These are phyloP conservation scores for Prietella phreatophila DNA, from an alignment of 2,113 vertebrate species.

Conservation along the genomic window DNA sequence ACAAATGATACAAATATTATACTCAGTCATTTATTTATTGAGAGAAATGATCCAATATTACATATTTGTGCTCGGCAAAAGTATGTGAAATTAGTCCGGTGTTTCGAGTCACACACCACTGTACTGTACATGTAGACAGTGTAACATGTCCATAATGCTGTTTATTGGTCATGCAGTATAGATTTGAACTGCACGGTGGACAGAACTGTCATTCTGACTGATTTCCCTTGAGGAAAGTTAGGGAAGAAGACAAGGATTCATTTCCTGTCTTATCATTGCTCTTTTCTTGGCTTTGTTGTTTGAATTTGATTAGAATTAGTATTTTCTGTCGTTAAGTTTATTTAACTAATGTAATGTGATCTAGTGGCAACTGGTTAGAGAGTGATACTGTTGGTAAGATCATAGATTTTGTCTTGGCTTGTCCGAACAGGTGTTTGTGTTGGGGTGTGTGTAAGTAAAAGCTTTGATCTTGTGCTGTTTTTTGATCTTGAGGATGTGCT, in stretches of 20 bases:
- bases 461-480: constrained; percentile 2
- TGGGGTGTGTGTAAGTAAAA: constrained; percentile 24
- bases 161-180: neutral
- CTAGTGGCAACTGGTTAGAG: neutral
- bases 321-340: neutral
- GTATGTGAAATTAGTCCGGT: too few species aligned
- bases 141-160: neutral
- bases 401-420: constrained; percentile 20
- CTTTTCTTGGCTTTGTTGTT: neutral
- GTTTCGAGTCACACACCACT: too few species aligned
- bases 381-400: neutral
- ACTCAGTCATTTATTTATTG: too few species aligned
- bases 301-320: neutral
- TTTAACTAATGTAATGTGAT: neutral
- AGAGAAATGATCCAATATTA: too few species aligned
- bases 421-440: constrained; percentile 2
- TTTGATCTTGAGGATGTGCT: neutral
- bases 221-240: neutral
- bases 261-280: neutral
- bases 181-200: neutral
- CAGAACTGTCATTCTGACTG: neutral
- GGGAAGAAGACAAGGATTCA: neutral
- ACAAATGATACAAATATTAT: too few species aligned
- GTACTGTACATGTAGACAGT: neutral
- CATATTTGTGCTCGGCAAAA: too few species aligned